These are phyloP conservation scores for Drosophila ercepeae DNA, from an alignment of 1,140 invertebrate genomes.

Conservation along the genomic window DNA sequence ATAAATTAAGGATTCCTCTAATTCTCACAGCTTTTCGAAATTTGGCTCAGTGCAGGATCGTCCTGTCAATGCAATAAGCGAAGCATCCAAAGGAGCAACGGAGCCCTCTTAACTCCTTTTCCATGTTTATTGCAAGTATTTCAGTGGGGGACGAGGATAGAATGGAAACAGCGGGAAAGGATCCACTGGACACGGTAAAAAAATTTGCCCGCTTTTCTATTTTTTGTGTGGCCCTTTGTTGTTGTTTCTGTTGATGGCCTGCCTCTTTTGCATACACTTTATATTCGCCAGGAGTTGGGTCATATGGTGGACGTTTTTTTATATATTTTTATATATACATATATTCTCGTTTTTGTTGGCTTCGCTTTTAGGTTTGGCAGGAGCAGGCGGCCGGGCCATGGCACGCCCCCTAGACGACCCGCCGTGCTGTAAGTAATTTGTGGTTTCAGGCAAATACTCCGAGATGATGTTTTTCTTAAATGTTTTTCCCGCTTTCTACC, in stretches of 20 bases:
- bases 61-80: conserved; percentile 79
- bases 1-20: not conserved
- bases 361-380: conserved; percentile 4
- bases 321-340: conserved; percentile 16
- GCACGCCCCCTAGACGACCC: conserved; percentile 68
- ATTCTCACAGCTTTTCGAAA: not conserved
- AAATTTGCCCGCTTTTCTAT: conserved; percentile 26
- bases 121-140: conserved; percentile 79
- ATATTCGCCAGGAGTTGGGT: conserved; percentile 42
- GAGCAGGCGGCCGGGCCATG: not conserved
- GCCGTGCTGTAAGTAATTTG: conserved; percentile 82
- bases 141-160: conserved; percentile 49
- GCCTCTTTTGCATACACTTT: conserved; percentile 68
- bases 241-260: conserved; percentile 46
- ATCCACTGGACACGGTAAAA: conserved; percentile 51
- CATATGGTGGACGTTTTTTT: conserved; percentile 22
- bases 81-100: conserved; percentile 66
- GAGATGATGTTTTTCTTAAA: conserved; percentile 82
- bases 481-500: conserved; percentile 69
- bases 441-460: conserved; percentile 80
- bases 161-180: conserved; percentile 31
- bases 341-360: conserved; percentile 29
- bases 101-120: conserved; percentile 44
- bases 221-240: conserved; percentile 9
- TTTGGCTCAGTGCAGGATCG: conserved; percentile 13